Conservation (phyloP, 2,888 invertebrate species). For the Cantharis rustica region DNA sequence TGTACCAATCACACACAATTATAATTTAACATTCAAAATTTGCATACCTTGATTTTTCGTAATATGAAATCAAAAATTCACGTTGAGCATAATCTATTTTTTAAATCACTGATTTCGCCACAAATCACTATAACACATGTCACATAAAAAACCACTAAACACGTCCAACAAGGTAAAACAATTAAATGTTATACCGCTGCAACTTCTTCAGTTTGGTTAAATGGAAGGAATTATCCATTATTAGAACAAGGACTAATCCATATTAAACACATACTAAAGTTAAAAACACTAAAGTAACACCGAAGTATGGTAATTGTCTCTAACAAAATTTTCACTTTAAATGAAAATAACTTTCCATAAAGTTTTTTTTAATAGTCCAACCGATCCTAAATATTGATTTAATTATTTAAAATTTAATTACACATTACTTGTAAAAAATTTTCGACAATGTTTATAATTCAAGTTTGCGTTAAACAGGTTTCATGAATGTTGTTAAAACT, state of each 20-base stretch:
- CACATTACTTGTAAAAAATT: neutral
- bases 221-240: constrained; percentile 13
- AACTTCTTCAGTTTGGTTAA: neutral
- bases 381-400: neutral
- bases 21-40: neutral
- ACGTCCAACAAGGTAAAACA: neutral
- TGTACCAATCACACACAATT: neutral
- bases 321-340: neutral
- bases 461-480: constrained; percentile 18
- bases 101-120: constrained; percentile 20
- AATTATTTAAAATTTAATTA: neutral
- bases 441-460: constrained; percentile 9
- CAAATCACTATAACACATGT: constrained; percentile 23
- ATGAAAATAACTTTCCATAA: neutral
- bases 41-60: constrained; percentile 26
- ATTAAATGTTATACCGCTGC: neutral
- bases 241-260: constrained; percentile 21
- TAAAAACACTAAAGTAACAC: constrained; percentile 7
- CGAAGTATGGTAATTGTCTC: neutral
- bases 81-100: constrained; percentile 26
- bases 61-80: constrained; percentile 22
- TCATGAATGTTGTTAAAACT: constrained; percentile 7
- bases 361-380: neutral
- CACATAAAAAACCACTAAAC: constrained; percentile 12
- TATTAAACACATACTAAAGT: constrained; percentile 20